These are phyloP conservation scores for Coregonus sp. DNA, from an alignment of 2,797 vertebrate species.

Conservation along the genomic window DNA sequence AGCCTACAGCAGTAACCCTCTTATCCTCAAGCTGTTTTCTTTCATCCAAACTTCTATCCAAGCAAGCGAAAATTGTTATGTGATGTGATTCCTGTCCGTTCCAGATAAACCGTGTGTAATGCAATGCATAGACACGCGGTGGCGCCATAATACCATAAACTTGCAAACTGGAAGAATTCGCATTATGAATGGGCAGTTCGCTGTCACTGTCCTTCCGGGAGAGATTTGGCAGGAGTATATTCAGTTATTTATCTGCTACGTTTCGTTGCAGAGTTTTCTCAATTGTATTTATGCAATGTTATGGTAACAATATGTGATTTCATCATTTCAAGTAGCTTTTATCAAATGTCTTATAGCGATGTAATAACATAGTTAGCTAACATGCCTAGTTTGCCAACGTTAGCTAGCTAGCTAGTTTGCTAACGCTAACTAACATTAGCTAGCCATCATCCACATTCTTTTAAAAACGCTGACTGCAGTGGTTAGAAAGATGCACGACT, in stretches of 20 bases:
- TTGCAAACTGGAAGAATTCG: not conserved
- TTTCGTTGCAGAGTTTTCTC: not conserved
- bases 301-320: not conserved
- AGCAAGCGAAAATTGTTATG: no score
- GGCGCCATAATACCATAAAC: constrained; percentile 16
- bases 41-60: no score
- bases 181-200: not conserved
- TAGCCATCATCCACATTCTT: not conserved
- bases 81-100: no score
- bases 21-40: no score
- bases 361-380: not conserved
- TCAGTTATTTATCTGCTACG: not conserved
- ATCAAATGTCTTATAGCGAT: not conserved
- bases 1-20: no score
- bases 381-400: not conserved
- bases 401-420: not conserved
- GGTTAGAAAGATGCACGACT: no score
- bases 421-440: no score
- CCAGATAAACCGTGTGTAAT: constrained; percentile 18
- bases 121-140: constrained; percentile 21
- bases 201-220: constrained; percentile 9
- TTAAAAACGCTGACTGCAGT: not conserved
- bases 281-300: not conserved
- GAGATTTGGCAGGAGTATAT: not conserved
- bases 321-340: not conserved